Base-by-base conservation (phyloP, 2,797 vertebrate genomes). In the Thaleichthys pacificus region DNA sequence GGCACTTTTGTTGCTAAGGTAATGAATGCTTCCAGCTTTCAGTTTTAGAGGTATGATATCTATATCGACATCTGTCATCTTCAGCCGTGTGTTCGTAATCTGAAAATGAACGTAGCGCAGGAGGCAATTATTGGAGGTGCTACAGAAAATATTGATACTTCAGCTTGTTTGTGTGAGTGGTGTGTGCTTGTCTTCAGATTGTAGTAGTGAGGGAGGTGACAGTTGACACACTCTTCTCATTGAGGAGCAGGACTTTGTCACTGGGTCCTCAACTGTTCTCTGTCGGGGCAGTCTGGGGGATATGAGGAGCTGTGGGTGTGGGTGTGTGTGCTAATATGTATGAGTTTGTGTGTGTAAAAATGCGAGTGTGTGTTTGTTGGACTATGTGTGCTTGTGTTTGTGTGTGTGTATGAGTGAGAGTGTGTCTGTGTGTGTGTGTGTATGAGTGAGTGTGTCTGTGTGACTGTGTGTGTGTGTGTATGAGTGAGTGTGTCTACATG, bases 1-100 rank as follows among this genome's bases (percentile, higher is more conserved):
- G 79, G 83, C 81, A 69, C 89, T 83, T 88, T 86, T 86, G 91
- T 92, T 91, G 91, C 91, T 86, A 92, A 93, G 93, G 93, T 93
- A 94, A 93, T 89, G 82, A 61, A 61, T 61, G 58, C 58, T 61
- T 61, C 58, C 58, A 12, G 32, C n/a, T 17, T 17, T 3, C 51
- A 56, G 51, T n/a, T 56, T 15, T 28, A 28, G 65, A 76, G 42
- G 69, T 77, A 64, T 71, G 66, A 19, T 57, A 56, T 15, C 21
- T 9, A 17, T 4, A 60, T 60, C 12, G 60, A 61, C 24, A 9
- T 61, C 60, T 61, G 60, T 28, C 60, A 14, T 47, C 42, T 47
- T 61, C 3, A 3, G 12, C 60, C 11, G 26, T 28, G 11, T 15
- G 22, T 14, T 24, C 24, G 42, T 47, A 3, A 47, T 47, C 3